phyloP scores from a whole-genome alignment of 2,797 vertebrate species.

The Microhierax caerulescens region DNA sequence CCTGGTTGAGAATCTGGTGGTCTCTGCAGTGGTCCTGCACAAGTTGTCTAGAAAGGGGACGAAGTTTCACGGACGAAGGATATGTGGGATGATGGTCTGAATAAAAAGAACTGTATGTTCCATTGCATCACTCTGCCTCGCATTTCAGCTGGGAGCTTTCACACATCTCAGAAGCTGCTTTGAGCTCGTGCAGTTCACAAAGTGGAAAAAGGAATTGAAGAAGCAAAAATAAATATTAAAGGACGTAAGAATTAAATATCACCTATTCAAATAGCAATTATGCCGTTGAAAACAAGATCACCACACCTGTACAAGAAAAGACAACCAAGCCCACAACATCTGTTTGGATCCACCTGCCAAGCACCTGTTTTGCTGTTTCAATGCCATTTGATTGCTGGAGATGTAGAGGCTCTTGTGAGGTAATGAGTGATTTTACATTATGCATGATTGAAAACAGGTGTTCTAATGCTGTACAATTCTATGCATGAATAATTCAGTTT shows the following conservation, averaged over 20 bases:
- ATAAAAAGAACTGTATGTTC: not conserved
- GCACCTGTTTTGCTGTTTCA: constrained; percentile 95
- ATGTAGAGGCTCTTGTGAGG: constrained; percentile 95
- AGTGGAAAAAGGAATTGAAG: constrained; percentile 73
- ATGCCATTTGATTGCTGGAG: constrained; percentile 99
- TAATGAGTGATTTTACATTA: constrained; percentile 92
- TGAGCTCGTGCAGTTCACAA: constrained; percentile 21
- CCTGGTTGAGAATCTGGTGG: fast-evolving
- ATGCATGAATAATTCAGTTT: constrained; percentile 97
- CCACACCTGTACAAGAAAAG: constrained; percentile 87
- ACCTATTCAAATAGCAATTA: constrained; percentile 85
- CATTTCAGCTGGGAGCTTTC: constrained; percentile 17
- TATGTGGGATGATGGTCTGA: not conserved
- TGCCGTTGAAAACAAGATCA: constrained; percentile 80
- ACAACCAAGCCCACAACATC: constrained; percentile 86
- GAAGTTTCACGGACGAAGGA: not conserved
- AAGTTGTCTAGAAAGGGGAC: not conserved
- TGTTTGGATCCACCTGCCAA: constrained; percentile 98
- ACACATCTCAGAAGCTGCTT: constrained; percentile 16
- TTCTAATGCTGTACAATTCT: constrained; percentile 91
- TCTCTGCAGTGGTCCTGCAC: not conserved
- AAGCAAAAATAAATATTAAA: constrained; percentile 83
- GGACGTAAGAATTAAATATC: constrained; percentile 80
- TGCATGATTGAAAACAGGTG: constrained; percentile 99
- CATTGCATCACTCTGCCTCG: not conserved